Evolutionary conservation across 2,888 invertebrate genomes (phyloP).

Genomic region (Lasioglossum pauxillum): DNA sequence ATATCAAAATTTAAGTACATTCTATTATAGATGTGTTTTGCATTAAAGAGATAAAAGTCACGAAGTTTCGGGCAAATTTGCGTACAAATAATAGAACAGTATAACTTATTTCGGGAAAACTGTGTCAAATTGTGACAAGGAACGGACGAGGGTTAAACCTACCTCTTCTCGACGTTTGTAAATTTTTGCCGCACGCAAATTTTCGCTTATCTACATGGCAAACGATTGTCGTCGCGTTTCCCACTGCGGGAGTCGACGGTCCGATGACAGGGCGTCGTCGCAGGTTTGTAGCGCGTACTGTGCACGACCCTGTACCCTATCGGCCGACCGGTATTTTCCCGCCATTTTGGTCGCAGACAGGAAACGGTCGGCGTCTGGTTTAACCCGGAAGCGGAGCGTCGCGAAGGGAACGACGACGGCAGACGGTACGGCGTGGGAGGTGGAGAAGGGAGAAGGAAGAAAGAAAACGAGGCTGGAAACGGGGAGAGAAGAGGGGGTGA

Average conservation of each 20-base stretch:
- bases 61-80: too few species aligned
- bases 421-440: constrained; percentile 16
- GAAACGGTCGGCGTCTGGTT: constrained; percentile 56
- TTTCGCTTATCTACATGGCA: neutral
- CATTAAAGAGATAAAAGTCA: too few species aligned
- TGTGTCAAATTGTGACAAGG: too few species aligned
- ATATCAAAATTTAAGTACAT: too few species aligned
- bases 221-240: neutral
- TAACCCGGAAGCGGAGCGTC: constrained; percentile 69
- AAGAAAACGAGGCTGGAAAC: neutral
- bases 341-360: constrained; percentile 51
- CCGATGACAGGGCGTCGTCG: neutral
- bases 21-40: too few species aligned
- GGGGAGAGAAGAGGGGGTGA: constrained; percentile 20
- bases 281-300: neutral
- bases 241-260: neutral
- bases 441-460: neutral
- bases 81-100: too few species aligned
- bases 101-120: too few species aligned
- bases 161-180: neutral
- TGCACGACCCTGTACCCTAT: neutral
- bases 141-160: too few species aligned
- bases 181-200: neutral
- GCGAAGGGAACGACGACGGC: constrained; percentile 42
- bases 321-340: constrained; percentile 35